Base-by-base conservation (phyloP, 1,140 invertebrate species). In the Drosophila pandora region DNA sequence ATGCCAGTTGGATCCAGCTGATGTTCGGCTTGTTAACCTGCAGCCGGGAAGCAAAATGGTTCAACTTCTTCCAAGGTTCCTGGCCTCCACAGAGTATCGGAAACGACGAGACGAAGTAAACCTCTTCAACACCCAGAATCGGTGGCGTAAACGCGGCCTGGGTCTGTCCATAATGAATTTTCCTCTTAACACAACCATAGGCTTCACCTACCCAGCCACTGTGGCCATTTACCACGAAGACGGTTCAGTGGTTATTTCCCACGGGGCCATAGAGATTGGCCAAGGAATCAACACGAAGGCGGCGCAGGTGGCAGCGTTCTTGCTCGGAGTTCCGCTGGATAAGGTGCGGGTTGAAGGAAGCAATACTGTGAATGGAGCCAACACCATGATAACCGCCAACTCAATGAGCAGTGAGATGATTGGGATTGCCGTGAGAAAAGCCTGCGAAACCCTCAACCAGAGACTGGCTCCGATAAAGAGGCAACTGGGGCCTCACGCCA, bases 241-340 rank as follows among this genome's bases (percentile, higher is more conserved):
- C 90, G 95, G 95, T 21, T 94, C 94, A 7, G 95, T 96, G 12
- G 93, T 93, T 0, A 91, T 96, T 22, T 91, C 93, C n/a, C 94
- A 95, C 73, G 95, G 94, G 13, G 95, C 95, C 1, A 93, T 95
- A 47, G 95, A 96, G 91, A 94, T 94, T 34, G 95, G 95, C 1
- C 95, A 96, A 90, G 95, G 95, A 5, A 94, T 97, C 5, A 96
- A 95, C 61, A 95, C 94, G 0, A 93, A 93, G 63, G 90, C 94
- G 1, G 94, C 95, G 8, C 96, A 98, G 93, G 95, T 96, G 6
- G 95, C 94, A 53, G 96, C 96, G 0, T 93, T 95, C 77, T 93
- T 93, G 3, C 91, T 98, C 0, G 95, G 94, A 2, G 94, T 97
- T 17, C 94, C 96, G 3, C 63, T 97, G 25, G 93, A 94, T 0